Evolutionary conservation across 2,797 vertebrate species (phyloP).

Genomic region (Smutsia temminckii): DNA sequence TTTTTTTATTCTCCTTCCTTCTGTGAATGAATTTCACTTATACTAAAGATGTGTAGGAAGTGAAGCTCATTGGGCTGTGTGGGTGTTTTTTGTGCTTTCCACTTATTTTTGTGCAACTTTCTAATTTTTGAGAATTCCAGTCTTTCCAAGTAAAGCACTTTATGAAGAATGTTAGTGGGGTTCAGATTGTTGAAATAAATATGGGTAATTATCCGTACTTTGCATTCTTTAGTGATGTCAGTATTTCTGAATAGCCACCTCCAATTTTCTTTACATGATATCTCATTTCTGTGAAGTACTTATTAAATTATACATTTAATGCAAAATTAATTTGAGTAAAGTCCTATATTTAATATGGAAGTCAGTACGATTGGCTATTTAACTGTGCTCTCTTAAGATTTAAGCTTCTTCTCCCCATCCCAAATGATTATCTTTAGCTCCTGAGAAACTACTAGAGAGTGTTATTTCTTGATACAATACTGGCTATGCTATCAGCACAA

Average conservation of each 20-base stretch:
- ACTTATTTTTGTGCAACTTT: neutral
- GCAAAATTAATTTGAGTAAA: neutral
- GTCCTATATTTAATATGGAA: neutral
- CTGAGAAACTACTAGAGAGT: neutral
- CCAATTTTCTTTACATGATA: neutral
- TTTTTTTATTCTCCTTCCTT: neutral
- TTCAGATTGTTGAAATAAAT: neutral
- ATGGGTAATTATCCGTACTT: neutral
- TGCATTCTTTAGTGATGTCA: neutral
- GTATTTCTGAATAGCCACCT: neutral
- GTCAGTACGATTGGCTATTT: neutral
- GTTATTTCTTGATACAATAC: neutral
- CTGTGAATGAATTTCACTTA: slow-evolving; percentile 30
- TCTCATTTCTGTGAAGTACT: neutral
- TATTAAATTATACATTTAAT: neutral
- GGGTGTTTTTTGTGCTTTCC: neutral
- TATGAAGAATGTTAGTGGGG: neutral
- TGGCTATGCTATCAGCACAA: neutral
- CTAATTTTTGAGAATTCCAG: neutral
- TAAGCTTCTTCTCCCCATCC: neutral
- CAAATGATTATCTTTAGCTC: neutral
- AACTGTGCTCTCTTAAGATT: neutral
- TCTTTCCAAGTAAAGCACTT: slow-evolving; percentile 22
- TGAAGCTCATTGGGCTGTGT: neutral
- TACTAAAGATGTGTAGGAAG: neutral